Evolutionary conservation across 2,888 invertebrate genomes (phyloP), one percentile per base, ranked within the genome.

Genomic region (Eupithecia dodoneata): DNA sequence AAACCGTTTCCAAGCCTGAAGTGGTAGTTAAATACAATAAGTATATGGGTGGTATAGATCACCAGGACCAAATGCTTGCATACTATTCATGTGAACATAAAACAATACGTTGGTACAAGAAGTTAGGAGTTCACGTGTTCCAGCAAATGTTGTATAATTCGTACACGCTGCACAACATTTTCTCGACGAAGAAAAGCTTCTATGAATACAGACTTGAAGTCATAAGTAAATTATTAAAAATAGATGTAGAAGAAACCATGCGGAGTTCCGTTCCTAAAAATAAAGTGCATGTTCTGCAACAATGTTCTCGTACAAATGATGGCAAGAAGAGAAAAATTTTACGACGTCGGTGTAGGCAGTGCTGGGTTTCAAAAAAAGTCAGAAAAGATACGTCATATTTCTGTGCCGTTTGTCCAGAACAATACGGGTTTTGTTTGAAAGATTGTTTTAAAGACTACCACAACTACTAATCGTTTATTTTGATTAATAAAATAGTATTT

Each of bases 351-450:
- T 77, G 74, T 72, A 77, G 71, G 69, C 74, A 74, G 55, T 74
- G 77, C 70, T 77, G 74, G 77, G 65, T 69, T 66, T 52, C 67
- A n/a, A n/a, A 66, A 77, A 75, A 77, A 74, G 47, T 72, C 42
- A 47, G 77, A 69, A 75, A 77, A 75, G 76, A 78, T 70, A 74
- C 74, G 44, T 70, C 74, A 55, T 59, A 70, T 70, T 74, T 55
- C 42, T 74, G 74, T 70, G 67, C 74, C n/a, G 71, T 63, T 71
- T 74, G 70, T 70, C 74, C 74, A n/a, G 74, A 74, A 59, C 74
- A 74, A 70, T 63, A 69, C 59, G 74, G 74, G 18, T 74, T 74
- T 74, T 74, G 74, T 63, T n/a, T 59, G 18, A 55, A 55, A 41
- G 44, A 70, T 63, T 74, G 74, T 70, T 71, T 74, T 13, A 74